phyloP scores from a whole-genome alignment of 2,888 invertebrate species.

The Dicyrtomina minuta region DNA sequence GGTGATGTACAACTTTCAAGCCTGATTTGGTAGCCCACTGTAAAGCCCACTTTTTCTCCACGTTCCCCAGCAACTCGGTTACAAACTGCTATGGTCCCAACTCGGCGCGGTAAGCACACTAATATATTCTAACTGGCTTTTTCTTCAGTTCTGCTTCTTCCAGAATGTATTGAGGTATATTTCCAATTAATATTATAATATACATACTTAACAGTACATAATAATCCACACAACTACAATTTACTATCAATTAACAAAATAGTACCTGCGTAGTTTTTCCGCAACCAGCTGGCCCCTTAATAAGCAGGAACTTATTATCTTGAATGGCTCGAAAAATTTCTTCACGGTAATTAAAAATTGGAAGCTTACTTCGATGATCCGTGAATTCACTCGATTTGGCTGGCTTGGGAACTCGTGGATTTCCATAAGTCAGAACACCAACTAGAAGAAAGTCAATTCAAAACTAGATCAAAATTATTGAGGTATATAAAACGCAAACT shows the following conservation, averaged over 20 bases:
- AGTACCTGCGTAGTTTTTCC: conserved; percentile 92
- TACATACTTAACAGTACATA: neutral
- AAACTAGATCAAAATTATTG: too few relatives aligned
- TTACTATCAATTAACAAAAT: too few relatives aligned
- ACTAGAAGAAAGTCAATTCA: too few relatives aligned
- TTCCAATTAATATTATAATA: neutral
- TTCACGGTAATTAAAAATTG: conserved; percentile 68
- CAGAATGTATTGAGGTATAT: conserved; percentile 80
- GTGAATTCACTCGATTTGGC: conserved; percentile 24
- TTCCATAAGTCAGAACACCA: conserved; percentile 15
- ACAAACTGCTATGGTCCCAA: conserved; percentile 86
- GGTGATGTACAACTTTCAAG: too few relatives aligned
- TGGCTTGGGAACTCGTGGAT: conserved; percentile 19
- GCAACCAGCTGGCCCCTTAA: conserved; percentile 74
- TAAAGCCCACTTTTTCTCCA: conserved; percentile 62
- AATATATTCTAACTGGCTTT: conserved; percentile 75
- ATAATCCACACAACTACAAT: neutral
- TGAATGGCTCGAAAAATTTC: too few relatives aligned
- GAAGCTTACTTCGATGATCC: conserved; percentile 63
- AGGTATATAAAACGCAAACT: too few relatives aligned
- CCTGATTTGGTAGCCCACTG: conserved; percentile 86
- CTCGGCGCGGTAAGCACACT: conserved; percentile 90
- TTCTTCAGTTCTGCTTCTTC: conserved; percentile 67
- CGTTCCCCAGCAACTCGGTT: conserved; percentile 73
- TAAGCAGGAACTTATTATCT: conserved; percentile 65